phyloP scores from a whole-genome alignment of 1,140 invertebrate genomes.

The Drosophila prosaltans region DNA sequence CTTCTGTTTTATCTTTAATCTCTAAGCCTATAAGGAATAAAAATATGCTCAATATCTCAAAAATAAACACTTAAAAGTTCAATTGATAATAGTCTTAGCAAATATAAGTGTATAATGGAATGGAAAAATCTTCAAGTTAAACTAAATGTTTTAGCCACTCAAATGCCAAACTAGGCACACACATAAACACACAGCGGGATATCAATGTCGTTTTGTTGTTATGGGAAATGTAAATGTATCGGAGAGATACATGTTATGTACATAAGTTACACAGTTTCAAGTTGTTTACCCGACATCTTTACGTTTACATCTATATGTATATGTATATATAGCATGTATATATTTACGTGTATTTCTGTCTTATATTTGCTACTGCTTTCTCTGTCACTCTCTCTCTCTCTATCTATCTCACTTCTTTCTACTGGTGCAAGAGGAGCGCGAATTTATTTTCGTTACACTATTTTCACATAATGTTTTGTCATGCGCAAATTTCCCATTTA shows the following conservation, averaged over 20 bases:
- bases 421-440: neutral
- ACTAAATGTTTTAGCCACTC: constrained; percentile 4
- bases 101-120: neutral
- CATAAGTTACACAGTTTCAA: constrained; percentile 18
- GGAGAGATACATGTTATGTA: constrained; percentile 16
- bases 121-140: neutral
- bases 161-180: constrained; percentile 11
- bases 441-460: constrained; percentile 19
- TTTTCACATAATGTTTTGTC: constrained; percentile 27
- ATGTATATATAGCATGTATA: neutral
- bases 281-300: constrained; percentile 18
- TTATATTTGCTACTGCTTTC: neutral
- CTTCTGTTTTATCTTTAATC: too few relatives aligned
- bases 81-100: too few relatives aligned
- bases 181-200: neutral
- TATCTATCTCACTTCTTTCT: neutral
- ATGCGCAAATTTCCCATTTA: constrained; percentile 27
- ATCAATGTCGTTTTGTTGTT: constrained; percentile 25
- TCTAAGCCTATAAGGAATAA: too few relatives aligned
- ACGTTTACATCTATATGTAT: neutral
- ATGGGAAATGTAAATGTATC: constrained; percentile 31
- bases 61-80: too few relatives aligned
- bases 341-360: constrained; percentile 12
- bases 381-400: neutral
- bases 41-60: too few relatives aligned